Percentiles rank a stretch among this genome's conserved stretches.
Conservation (phyloP, 2,113 vertebrate species). For the Vulpes vulpes region DNA sequence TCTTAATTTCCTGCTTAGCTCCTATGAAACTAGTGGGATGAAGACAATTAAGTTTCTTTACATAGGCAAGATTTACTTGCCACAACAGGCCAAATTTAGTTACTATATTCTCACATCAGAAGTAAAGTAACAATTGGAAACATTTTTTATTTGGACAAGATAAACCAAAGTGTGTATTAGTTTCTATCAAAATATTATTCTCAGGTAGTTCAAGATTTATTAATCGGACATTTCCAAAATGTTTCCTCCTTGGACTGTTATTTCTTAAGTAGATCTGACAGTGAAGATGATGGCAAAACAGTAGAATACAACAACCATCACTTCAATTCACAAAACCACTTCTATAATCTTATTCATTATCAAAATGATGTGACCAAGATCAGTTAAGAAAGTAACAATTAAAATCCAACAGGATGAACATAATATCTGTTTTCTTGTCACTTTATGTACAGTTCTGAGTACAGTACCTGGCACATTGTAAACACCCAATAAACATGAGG, state of each 20-base stretch:
- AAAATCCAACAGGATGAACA: neutral
- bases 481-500: neutral
- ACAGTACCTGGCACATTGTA: neutral
- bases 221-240: neutral
- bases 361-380: neutral
- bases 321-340: neutral
- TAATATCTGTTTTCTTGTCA: neutral
- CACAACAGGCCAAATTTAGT: neutral
- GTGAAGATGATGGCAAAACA: neutral
- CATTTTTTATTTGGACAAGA: neutral
- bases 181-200: neutral
- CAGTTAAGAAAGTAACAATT: constrained; percentile 14
- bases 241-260: neutral
- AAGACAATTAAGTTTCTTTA: neutral
- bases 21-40: neutral
- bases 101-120: neutral
- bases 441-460: neutral
- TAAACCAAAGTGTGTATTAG: neutral
- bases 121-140: neutral
- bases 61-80: neutral
- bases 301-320: neutral
- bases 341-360: neutral
- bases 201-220: neutral
- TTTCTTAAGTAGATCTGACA: neutral
- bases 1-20: neutral